Percentiles rank a stretch among this genome's conserved stretches.
phyloP scores from a whole-genome alignment of 2,888 invertebrate genomes.

The Coenonympha glycerion region DNA sequence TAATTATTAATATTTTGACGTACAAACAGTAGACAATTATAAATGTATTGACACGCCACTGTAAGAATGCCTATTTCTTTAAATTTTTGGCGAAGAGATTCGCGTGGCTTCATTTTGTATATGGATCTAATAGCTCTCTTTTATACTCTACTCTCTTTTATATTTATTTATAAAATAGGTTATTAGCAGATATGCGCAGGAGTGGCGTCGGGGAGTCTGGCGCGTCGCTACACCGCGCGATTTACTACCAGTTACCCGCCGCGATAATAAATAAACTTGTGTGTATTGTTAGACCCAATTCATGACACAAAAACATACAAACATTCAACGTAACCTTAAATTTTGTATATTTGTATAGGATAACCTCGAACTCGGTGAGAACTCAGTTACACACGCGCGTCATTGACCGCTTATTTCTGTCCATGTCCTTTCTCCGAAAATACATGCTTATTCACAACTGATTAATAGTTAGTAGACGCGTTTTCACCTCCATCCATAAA shows the following conservation, averaged over 20 bases:
- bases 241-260: conserved; percentile 7
- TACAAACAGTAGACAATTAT: too few relatives aligned
- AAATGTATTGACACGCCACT: too few relatives aligned
- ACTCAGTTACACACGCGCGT: conserved; percentile 35
- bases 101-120: too few relatives aligned
- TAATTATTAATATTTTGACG: too few relatives aligned
- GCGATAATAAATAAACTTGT: conserved; percentile 13
- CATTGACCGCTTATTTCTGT: conserved; percentile 63
- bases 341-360: conserved; percentile 3
- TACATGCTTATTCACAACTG: conserved; percentile 32
- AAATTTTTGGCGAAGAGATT: too few relatives aligned
- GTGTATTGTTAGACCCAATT: conserved; percentile 5
- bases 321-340: conserved; percentile 9
- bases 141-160: too few relatives aligned
- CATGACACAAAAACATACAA: conserved; percentile 4
- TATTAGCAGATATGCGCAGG: conserved; percentile 20
- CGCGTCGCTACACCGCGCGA: conserved; percentile 24
- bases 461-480: conserved; percentile 19
- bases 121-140: too few relatives aligned
- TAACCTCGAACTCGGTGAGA: conserved; percentile 12
- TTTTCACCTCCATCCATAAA: conserved; percentile 12
- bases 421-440: conserved; percentile 60
- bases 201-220: conserved; percentile 54
- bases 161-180: conserved; percentile 23
- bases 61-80: too few relatives aligned